Percentiles rank a stretch among this genome's conserved stretches.
These are phyloP conservation scores for Pheosia tremula DNA, from an alignment of 2,888 invertebrate genomes.

Conservation along the genomic window DNA sequence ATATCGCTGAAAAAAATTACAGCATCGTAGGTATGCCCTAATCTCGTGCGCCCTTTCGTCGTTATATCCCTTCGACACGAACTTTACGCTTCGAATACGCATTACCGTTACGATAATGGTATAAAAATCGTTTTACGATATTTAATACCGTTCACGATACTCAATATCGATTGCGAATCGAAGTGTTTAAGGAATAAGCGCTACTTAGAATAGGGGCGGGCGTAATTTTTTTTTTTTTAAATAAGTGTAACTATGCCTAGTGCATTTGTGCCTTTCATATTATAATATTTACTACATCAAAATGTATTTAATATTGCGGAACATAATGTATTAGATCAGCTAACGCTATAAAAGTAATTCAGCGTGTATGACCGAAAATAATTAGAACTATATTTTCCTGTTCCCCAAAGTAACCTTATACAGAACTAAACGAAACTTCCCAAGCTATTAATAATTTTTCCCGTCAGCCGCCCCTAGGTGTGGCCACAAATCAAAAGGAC, in stretches of 20 bases:
- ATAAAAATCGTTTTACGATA: constrained; percentile 56
- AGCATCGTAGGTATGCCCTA: not conserved
- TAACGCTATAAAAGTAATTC: too few relatives aligned
- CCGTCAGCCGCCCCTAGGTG: constrained; percentile 21
- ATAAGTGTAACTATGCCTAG: too few relatives aligned
- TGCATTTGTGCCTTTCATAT: too few relatives aligned
- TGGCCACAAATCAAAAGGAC: constrained; percentile 63
- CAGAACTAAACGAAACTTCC: constrained; percentile 15
- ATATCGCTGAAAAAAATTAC: not conserved
- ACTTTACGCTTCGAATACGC: constrained; percentile 26
- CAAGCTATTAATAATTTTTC: constrained; percentile 25
- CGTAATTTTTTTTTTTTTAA: not conserved
- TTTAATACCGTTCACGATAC: constrained; percentile 30
- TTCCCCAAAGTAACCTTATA: constrained; percentile 8
- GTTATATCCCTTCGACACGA: constrained; percentile 13
- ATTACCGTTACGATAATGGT: constrained; percentile 48
- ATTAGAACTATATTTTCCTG: not conserved
- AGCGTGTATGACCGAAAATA: not conserved
- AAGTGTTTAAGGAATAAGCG: constrained; percentile 26
- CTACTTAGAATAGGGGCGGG: constrained; percentile 10
- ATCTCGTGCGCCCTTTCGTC: constrained; percentile 16
- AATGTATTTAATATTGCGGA: too few relatives aligned
- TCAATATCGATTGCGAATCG: constrained; percentile 23
- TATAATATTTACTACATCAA: too few relatives aligned
- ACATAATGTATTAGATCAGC: too few relatives aligned